Base-by-base conservation (phyloP, 2,888 invertebrate genomes). In the Tromatobia lineatoria region DNA sequence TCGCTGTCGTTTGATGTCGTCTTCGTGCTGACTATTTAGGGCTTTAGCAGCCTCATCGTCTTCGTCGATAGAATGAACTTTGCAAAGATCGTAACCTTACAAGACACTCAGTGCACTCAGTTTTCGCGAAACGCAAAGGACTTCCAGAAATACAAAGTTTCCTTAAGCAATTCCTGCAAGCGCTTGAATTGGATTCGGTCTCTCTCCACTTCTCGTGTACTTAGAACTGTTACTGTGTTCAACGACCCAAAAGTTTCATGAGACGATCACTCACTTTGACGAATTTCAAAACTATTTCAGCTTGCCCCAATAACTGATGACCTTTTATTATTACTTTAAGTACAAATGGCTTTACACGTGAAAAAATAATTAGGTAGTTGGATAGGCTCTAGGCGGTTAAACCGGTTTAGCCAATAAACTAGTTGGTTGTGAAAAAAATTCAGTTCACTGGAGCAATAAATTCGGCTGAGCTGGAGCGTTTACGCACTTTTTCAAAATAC, bases 11-110 rank as follows among this genome's bases (percentile, higher is more conserved):
- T 82, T 82, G 69, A 82, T 79, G 78, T 70, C 78, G 50, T 67
- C 42, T 45, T 29, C 77, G 69, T 57, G 45, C 34, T 69, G 73
- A 78, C 77, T 78, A 74, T 78, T 82, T 74, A 73, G 52, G 67
- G 54, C 61, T 73, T 77, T 47, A 77, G 77, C 61, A 59, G 74
- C 69, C 59, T 75, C 70, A 52, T 75, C 78, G 61, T 74, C 67
- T 23, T 45, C 45, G 61, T 34, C 69, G 79, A 83, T 77, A 73
- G 64, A 82, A 81, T 76, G 80, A 85, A 87, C 84, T 88, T 87
- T 78, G 81, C 80, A 83, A 80, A 67, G 80, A 84, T 86, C 86
- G 81, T 87, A 87, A 88, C 88, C 82, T 13, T 11, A 50, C 38
- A 52, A 66, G 25, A 66, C 47, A 38, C 61, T 61, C 69, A 70